phyloP scores from a whole-genome alignment of 2,113 vertebrate species.

The Petaurus breviceps region DNA sequence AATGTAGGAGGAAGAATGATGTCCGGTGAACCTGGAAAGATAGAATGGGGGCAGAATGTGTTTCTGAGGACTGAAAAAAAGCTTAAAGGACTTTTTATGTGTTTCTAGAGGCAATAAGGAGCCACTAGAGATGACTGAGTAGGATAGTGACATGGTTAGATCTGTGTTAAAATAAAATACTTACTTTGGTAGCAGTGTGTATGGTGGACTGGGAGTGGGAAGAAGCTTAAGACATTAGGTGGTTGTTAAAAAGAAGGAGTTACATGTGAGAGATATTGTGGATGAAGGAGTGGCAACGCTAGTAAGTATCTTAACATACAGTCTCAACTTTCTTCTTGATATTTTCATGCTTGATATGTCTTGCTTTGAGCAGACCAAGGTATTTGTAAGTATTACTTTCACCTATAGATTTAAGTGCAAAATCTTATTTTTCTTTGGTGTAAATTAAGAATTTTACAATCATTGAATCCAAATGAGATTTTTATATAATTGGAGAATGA shows the following conservation, averaged over 20 bases:
- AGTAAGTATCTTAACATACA: background rate
- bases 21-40: background rate
- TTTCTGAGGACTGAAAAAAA: background rate
- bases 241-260: background rate
- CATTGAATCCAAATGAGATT: background rate
- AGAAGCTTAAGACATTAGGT: background rate
- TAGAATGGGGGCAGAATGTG: background rate
- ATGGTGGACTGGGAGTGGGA: background rate
- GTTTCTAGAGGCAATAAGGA: background rate
- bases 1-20: background rate
- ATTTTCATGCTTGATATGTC: background rate
- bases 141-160: background rate
- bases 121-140: background rate
- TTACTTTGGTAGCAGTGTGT: background rate
- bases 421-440: background rate
- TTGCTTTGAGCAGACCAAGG: background rate
- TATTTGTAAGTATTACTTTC: background rate
- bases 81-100: background rate
- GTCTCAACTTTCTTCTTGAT: background rate
- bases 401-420: background rate
- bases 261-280: background rate
- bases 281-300: background rate
- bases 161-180: background rate
- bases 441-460: background rate
- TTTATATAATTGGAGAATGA: background rate